Conservation (phyloP, 2,888 invertebrate genomes). For the Caenorhabditis doughertyi region DNA sequence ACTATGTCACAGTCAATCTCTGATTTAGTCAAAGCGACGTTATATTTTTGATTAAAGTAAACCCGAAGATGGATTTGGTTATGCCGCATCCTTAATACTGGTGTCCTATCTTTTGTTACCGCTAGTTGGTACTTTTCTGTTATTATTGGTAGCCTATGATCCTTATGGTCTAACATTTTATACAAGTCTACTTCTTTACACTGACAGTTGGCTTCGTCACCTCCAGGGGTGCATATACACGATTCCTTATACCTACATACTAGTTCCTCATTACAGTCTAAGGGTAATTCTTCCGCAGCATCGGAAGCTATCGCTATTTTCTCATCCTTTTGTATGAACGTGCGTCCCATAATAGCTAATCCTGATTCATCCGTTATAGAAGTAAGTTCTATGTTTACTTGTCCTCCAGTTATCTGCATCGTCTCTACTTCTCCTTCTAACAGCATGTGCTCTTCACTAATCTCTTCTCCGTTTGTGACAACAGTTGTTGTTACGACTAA, state of each 20-base stretch:
- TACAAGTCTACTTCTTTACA: neutral
- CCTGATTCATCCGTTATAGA: neutral
- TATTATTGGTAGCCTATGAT: no score
- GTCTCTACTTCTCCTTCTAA: neutral
- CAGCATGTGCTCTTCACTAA: neutral
- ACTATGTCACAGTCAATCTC: neutral
- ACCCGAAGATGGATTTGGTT: neutral
- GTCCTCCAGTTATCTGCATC: neutral
- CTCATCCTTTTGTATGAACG: conserved; percentile 6
- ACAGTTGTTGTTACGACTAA: neutral
- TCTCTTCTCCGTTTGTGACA: neutral
- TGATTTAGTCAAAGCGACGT: neutral
- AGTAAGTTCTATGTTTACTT: neutral
- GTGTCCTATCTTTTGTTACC: neutral
- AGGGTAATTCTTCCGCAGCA: neutral
- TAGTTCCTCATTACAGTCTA: conserved; percentile 4
- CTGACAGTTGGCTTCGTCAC: neutral
- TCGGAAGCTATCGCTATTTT: neutral
- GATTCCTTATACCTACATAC: neutral
- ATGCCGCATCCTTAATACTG: neutral
- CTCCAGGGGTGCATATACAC: neutral
- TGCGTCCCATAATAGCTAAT: neutral
- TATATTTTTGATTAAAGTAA: neutral
- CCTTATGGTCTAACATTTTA: neutral
- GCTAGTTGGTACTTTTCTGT: neutral